phyloP scores from a whole-genome alignment of 2,888 invertebrate genomes.

The Oscheius myriophilus region DNA sequence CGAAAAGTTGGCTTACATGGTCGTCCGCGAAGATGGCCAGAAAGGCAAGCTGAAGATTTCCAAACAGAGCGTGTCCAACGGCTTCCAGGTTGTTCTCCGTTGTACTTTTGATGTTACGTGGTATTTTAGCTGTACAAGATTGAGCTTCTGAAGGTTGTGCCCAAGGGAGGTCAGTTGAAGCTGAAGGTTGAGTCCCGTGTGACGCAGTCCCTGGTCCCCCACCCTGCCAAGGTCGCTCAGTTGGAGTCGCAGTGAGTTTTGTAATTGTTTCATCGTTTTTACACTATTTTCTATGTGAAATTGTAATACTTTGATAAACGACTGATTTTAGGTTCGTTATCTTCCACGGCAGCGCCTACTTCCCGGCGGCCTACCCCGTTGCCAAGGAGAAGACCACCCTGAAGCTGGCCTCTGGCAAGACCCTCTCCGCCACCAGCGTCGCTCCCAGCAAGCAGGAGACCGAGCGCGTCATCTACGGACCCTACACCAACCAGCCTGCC shows the following conservation, averaged over 20 bases:
- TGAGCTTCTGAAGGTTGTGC: slow-evolving; percentile 52
- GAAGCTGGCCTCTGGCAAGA: slow-evolving; percentile 75
- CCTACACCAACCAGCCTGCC: slow-evolving; percentile 81
- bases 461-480: slow-evolving; percentile 86
- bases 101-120: not conserved
- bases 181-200: slow-evolving; percentile 79
- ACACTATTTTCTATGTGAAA: slow-evolving; percentile 2
- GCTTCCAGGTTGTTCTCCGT: slow-evolving; percentile 29
- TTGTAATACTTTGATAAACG: slow-evolving; percentile 8
- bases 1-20: slow-evolving; percentile 52
- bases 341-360: slow-evolving; percentile 85
- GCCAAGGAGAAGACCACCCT: slow-evolving; percentile 84
- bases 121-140: slow-evolving; percentile 50
- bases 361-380: slow-evolving; percentile 85
- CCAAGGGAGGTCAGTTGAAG: slow-evolving; percentile 54
- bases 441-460: slow-evolving; percentile 85
- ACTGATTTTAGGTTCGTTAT: slow-evolving; percentile 78
- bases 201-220: slow-evolving; percentile 82
- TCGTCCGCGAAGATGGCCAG: slow-evolving; percentile 46
- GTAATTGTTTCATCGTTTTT: slow-evolving; percentile 13
- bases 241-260: slow-evolving; percentile 83
- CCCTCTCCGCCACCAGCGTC: slow-evolving; percentile 41
- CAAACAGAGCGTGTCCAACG: slow-evolving; percentile 26
- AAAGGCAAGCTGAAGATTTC: slow-evolving; percentile 44
- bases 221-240: slow-evolving; percentile 88